Evolutionary conservation across 2,113 vertebrate species (phyloP).

Genomic region (Nymphicus hollandicus): DNA sequence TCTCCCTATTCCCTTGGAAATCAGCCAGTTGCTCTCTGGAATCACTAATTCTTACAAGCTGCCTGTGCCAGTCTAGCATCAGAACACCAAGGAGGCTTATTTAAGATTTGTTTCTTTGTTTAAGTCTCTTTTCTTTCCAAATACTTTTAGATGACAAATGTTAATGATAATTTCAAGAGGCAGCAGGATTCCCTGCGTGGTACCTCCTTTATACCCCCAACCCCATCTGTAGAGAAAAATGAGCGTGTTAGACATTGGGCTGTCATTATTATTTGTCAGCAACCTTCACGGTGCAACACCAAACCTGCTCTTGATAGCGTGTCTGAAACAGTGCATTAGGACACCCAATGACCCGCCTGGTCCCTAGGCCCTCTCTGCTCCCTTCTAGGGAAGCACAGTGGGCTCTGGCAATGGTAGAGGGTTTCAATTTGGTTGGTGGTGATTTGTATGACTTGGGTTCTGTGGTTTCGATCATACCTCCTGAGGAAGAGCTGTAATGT

Average conservation of each 20-base stretch:
- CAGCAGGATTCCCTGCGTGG: neutral
- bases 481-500: neutral
- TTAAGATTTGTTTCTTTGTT: neutral
- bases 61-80: neutral
- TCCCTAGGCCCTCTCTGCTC: neutral
- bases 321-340: neutral
- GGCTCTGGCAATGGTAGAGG: neutral
- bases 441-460: neutral
- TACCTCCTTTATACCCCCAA: neutral
- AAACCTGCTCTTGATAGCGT: neutral
- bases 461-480: neutral
- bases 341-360: neutral
- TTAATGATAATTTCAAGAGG: neutral
- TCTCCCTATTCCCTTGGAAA: conserved; percentile 39
- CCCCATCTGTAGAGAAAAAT: neutral
- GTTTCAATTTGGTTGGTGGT: neutral
- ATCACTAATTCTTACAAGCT: conserved; percentile 22
- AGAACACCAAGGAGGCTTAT: neutral
- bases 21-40: conserved; percentile 40
- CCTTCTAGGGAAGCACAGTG: neutral
- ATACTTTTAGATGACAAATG: neutral
- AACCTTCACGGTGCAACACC: neutral
- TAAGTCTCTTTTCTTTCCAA: neutral
- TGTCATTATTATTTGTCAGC: neutral
- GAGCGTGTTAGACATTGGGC: neutral